phyloP scores from a whole-genome alignment of 92 coral and sea anemone species.

The Actinostola sp. region DNA sequence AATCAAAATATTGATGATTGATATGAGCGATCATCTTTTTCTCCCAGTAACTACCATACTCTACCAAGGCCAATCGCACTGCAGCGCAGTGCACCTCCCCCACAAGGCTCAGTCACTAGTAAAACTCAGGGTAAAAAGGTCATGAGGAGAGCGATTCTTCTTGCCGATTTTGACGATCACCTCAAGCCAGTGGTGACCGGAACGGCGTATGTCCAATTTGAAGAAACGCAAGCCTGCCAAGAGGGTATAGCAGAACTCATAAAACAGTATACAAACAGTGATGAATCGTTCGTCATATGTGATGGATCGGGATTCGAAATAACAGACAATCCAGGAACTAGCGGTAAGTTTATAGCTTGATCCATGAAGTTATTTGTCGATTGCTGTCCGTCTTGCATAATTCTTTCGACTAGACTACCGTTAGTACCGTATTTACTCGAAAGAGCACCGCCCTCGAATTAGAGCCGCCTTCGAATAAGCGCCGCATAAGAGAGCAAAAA shows the following conservation, averaged over 20 bases:
- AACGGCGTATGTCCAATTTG: neutral
- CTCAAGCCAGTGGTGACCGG: conserved; percentile 10
- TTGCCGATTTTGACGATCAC: conserved; percentile 5
- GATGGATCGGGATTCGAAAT: conserved; percentile 16
- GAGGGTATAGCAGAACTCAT: neutral
- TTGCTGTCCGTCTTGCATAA: no score
- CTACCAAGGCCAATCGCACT: neutral
- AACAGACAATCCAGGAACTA: neutral
- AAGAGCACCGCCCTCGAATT: no score
- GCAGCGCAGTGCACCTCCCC: neutral
- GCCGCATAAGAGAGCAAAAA: no score
- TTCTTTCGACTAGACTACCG: no score
- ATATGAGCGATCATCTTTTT: neutral
- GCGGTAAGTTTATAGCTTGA: neutral
- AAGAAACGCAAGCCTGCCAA: neutral
- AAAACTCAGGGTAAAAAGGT: neutral
- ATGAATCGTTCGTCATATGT: conserved; percentile 3
- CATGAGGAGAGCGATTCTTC: neutral
- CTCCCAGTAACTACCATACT: neutral
- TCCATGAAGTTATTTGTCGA: no score
- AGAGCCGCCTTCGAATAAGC: no score
- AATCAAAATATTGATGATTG: no score
- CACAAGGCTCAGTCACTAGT: neutral
- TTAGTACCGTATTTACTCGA: no score
- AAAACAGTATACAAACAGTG: conserved; percentile 5